phyloP scores from a whole-genome alignment of 1,140 invertebrate genomes.

The Eumaeus atala region DNA sequence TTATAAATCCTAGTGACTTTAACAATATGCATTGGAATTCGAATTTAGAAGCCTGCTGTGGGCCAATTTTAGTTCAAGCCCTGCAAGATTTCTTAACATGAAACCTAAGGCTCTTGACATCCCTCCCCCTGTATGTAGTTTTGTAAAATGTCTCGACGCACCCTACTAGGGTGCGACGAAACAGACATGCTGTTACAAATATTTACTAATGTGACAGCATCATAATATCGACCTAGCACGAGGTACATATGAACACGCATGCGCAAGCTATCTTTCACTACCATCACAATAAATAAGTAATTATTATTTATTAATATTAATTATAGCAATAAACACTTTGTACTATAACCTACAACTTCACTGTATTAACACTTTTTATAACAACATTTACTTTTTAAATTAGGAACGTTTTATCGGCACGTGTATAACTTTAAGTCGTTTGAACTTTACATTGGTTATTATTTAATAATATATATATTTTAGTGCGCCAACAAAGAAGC shows the following conservation, averaged over 20 bases:
- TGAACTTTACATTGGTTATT: background rate
- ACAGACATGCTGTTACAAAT: conserved; percentile 4
- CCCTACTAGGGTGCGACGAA: no score
- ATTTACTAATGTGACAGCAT: conserved; percentile 4
- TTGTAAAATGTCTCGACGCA: no score
- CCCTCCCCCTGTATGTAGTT: no score
- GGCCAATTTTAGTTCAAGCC: no score
- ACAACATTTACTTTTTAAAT: background rate
- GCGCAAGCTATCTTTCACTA: background rate
- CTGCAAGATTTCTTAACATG: no score
- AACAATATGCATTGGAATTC: no score
- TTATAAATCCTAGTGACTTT: no score
- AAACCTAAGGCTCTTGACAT: no score
- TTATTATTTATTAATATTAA: conserved; percentile 1
- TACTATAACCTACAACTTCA: conserved; percentile 2
- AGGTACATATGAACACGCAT: background rate
- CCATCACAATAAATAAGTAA: background rate
- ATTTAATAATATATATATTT: background rate
- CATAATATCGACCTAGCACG: background rate
- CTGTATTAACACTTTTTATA: background rate
- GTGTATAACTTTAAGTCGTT: background rate
- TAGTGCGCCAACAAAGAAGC: background rate
- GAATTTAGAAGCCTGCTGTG: no score
- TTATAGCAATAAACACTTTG: background rate
- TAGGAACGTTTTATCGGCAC: background rate